A percentile compares a stretch with the other conserved stretches of the same genome.
Conservation (phyloP, 2,888 invertebrate species). For the Deroplatys truncata region DNA sequence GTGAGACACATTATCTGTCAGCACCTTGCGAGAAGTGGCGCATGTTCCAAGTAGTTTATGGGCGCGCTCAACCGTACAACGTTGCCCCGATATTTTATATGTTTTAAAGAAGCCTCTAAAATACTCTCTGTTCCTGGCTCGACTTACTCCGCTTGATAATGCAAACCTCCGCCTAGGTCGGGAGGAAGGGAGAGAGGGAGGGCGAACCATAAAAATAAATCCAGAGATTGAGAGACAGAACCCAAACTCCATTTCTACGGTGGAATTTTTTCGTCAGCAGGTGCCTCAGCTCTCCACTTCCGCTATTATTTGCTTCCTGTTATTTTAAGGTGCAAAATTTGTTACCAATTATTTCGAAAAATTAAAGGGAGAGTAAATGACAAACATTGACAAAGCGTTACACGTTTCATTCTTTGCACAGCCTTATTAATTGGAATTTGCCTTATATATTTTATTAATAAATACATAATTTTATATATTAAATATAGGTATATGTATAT, state of each 20-base stretch:
- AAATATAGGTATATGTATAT: no score
- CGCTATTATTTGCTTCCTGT: no score
- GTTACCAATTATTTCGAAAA: no score
- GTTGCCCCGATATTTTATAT: background rate
- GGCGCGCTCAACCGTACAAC: background rate
- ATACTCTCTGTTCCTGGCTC: background rate
- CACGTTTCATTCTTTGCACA: no score
- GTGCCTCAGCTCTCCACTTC: background rate
- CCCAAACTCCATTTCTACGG: background rate
- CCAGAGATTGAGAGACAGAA: background rate
- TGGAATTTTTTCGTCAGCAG: background rate
- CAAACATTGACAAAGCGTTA: no score
- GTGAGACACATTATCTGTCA: background rate
- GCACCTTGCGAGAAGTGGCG: background rate
- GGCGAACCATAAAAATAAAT: background rate
- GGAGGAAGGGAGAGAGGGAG: no score
- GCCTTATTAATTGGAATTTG: no score
- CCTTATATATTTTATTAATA: no score
- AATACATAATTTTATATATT: no score
- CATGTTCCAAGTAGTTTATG: background rate
- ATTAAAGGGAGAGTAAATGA: no score
- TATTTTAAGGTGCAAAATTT: no score
- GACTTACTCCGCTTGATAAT: background rate
- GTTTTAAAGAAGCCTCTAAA: background rate
- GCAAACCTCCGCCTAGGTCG: background rate